Evolutionary conservation across 2,888 invertebrate species (phyloP).

Genomic region (Tipula unca): DNA sequence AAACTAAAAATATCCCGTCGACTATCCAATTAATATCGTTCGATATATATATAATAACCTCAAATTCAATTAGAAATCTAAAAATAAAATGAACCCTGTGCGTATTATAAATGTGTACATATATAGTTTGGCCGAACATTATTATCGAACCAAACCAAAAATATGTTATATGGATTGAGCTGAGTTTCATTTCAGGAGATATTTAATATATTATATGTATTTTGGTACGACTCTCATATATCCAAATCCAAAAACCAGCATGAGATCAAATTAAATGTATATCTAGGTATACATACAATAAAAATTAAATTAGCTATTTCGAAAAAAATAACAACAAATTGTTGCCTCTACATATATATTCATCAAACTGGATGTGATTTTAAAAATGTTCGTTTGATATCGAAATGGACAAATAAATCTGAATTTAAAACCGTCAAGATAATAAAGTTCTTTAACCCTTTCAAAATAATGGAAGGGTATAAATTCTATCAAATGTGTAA

Average conservation of each 20-base stretch:
- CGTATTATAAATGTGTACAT: background rate
- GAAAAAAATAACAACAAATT: background rate
- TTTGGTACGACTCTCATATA: no score
- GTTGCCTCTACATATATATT: background rate
- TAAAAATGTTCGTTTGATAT: background rate
- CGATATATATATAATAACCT: background rate
- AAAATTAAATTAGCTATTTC: background rate
- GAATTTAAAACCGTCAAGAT: background rate
- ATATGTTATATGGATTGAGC: background rate
- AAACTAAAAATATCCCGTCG: background rate
- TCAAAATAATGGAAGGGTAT: background rate
- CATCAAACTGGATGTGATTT: background rate
- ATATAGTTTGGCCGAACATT: background rate
- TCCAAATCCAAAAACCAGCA: background rate
- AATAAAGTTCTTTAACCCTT: background rate
- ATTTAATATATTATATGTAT: no score
- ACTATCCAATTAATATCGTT: background rate
- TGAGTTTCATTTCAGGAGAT: background rate
- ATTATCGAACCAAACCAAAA: background rate
- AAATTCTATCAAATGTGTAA: background rate
- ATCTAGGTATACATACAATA: background rate
- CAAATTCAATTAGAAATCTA: background rate
- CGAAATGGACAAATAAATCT: no score
- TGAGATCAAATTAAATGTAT: background rate
- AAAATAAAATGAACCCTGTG: background rate